A percentile compares a stretch with the other conserved stretches of the same genome.
Evolutionary conservation across 2,888 invertebrate genomes (phyloP).

Genomic region (Pecten maximus): DNA sequence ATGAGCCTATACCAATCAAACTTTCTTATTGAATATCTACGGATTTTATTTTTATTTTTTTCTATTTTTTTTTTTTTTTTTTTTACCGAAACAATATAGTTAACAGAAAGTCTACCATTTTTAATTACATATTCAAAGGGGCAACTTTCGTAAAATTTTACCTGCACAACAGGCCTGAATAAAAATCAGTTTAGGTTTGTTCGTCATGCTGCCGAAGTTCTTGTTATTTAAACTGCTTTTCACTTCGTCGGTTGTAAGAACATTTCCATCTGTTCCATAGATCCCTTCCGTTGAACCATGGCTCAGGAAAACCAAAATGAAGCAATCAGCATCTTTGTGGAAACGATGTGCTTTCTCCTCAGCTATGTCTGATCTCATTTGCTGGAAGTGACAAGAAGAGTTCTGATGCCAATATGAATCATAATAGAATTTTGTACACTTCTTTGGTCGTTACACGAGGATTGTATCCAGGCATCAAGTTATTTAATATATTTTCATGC

Average conservation of each 20-base stretch:
- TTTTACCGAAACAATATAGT: background rate
- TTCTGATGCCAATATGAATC: background rate
- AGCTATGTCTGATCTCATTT: constrained; percentile 52
- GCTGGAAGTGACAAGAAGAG: constrained; percentile 46
- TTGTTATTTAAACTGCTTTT: constrained; percentile 59
- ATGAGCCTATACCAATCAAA: too few relatives aligned
- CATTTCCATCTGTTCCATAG: constrained; percentile 63
- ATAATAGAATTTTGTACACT: too few relatives aligned
- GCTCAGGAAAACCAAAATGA: constrained; percentile 62
- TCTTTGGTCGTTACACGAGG: too few relatives aligned
- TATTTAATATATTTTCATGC: too few relatives aligned
- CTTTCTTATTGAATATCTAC: too few relatives aligned
- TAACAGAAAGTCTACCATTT: background rate
- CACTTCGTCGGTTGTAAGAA: constrained; percentile 55
- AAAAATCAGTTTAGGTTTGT: constrained; percentile 70
- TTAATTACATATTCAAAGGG: background rate
- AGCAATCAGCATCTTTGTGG: constrained; percentile 62
- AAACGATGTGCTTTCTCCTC: constrained; percentile 50
- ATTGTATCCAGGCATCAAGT: too few relatives aligned
- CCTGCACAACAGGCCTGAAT: constrained; percentile 72
- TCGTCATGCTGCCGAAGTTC: constrained; percentile 60
- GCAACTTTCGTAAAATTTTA: constrained; percentile 48
- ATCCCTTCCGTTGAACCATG: constrained; percentile 61
- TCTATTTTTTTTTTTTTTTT: too few relatives aligned
- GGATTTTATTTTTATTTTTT: too few relatives aligned